Conservation (phyloP, 2,113 vertebrate genomes). For the Hemibates koningsi region DNA sequence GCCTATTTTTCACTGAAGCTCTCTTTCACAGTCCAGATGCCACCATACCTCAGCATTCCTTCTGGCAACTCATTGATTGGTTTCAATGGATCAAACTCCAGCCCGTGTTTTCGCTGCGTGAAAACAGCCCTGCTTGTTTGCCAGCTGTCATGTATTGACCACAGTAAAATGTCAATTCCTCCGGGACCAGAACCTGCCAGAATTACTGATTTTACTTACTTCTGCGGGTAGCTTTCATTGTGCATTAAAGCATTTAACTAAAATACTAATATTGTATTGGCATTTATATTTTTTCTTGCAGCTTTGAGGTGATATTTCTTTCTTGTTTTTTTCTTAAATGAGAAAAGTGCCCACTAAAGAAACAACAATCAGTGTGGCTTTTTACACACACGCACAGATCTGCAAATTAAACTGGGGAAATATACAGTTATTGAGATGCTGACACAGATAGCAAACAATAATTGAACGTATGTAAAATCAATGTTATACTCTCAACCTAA, state of each 20-base stretch:
- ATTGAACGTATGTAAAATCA: not conserved
- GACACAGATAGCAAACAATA: not conserved
- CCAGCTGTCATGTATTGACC: conserved; percentile 38
- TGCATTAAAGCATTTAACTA: not conserved
- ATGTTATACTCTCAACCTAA: not conserved
- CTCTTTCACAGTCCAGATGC: not conserved
- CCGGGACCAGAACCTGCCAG: not conserved
- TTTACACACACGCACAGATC: not conserved
- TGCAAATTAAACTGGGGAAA: not conserved
- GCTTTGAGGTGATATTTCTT: not conserved
- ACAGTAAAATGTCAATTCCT: conserved; percentile 21
- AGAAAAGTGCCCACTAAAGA: not conserved
- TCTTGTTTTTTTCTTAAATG: not conserved
- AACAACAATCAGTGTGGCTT: not conserved
- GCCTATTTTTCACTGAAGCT: not conserved
- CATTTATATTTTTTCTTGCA: not conserved
- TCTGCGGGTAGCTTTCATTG: not conserved
- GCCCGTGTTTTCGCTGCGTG: not conserved
- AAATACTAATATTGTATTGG: not conserved
- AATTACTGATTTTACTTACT: not conserved
- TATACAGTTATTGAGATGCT: not conserved
- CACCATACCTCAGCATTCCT: not conserved
- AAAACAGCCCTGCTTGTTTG: conserved; percentile 27
- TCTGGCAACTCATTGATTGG: conserved; percentile 30
- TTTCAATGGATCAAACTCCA: conserved; percentile 22